A percentile compares a stretch with the other conserved stretches of the same genome.
These are phyloP conservation scores for Knipowitschia caucasica DNA, from an alignment of 2,797 vertebrate genomes.

Conservation along the genomic window DNA sequence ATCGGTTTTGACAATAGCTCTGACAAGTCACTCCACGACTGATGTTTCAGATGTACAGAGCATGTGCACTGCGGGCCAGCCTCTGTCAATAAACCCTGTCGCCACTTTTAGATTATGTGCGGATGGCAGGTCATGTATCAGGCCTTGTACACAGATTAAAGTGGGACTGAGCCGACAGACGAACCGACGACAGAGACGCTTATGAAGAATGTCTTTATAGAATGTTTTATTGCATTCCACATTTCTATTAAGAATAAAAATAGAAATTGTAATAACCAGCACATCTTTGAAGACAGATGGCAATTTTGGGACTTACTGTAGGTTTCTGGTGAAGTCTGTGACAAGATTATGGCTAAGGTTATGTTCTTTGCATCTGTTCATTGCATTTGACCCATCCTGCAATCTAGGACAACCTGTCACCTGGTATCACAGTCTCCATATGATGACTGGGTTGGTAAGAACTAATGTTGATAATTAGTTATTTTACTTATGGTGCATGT, in stretches of 20 bases:
- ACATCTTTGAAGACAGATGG: not conserved
- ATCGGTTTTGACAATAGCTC: slow-evolving; percentile 31
- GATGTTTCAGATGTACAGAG: slow-evolving; percentile 23
- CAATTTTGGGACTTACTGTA: not conserved
- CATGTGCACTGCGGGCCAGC: not conserved
- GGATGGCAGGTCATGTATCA: slow-evolving; percentile 12
- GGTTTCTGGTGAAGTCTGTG: not conserved
- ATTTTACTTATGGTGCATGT: no score
- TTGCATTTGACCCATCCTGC: no score
- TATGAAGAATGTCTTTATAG: slow-evolving; percentile 6
- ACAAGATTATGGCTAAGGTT: not conserved
- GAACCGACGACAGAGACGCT: not conserved
- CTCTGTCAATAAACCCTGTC: slow-evolving; percentile 12
- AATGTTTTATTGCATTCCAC: slow-evolving; percentile 11
- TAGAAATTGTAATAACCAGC: not conserved
- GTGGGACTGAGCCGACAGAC: slow-evolving; percentile 10
- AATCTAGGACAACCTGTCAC: no score
- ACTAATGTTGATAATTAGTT: no score
- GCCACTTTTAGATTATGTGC: slow-evolving; percentile 14
- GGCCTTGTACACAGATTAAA: not conserved
- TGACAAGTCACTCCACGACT: slow-evolving; percentile 43
- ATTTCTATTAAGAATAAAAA: slow-evolving; percentile 9
- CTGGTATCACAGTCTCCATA: no score
- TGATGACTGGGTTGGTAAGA: no score
- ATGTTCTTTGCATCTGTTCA: no score